Evolutionary conservation across 2,113 vertebrate genomes (phyloP), one percentile per base, ranked within the genome.

Genomic region (Zingel zingel): DNA sequence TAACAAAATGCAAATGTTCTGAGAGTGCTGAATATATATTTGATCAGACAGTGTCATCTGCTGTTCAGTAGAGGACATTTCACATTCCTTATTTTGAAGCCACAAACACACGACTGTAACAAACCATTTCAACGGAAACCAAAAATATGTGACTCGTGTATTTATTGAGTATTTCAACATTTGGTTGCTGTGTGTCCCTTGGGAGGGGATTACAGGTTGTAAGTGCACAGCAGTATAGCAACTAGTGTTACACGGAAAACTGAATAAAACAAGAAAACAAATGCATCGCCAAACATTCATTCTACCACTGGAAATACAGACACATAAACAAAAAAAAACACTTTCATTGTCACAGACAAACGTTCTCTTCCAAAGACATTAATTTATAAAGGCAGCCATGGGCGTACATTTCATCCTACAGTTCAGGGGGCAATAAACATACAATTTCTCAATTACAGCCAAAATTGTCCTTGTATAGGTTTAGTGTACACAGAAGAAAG

Each of bases 11-110:
- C 23, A n/a, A 67, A 65, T 25, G 12, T 51, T 43, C 39, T 19
- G 8, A 51, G 16, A 51, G 16, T 8, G 45, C 51, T 71, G 43
- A 59, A 19, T 65, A 19, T 65, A 25, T 11, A 74, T 16, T 27
- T 87, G 75, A 75, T 63, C 45, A 30, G 48, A 77, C 79, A 92
- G 67, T 77, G 85, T 53, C 92, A 83, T 30, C 94, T 89, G 71
- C 77, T 94, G 94, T 90, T 82, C 66, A 75, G 13, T 23, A 30
- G 50, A 36, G 6, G 53, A 27, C 27, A 76, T 67, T 88, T 85
- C 65, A 79, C 50, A 51, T 69, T 33, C 45, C 14, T 23, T 43
- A 62, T 64, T 62, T 36, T 18, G 25, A 36, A 21, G 6, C 48
- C 18, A n/a, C 27, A 84, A 80, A 68, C 25, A 27, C 16, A 64